Percentiles rank a stretch among this genome's conserved stretches.
Evolutionary conservation across 2,797 vertebrate species (phyloP).

Genomic region (Tamandua tetradactyla): DNA sequence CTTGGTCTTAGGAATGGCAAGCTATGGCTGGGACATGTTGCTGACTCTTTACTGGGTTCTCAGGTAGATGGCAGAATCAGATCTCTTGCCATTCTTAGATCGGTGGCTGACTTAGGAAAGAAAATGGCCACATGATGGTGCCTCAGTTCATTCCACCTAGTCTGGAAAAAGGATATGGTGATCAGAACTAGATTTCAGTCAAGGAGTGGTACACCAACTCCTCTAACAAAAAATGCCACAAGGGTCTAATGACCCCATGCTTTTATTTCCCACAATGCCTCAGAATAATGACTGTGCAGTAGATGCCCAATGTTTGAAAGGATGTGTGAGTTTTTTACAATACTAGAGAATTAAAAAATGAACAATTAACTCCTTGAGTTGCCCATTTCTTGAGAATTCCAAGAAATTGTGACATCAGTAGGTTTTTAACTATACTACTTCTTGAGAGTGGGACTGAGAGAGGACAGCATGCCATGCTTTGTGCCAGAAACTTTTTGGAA

Average conservation of each 20-base stretch:
- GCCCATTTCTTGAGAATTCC: not conserved
- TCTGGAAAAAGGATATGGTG: not conserved
- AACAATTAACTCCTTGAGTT: not conserved
- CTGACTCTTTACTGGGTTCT: not conserved
- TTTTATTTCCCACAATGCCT: not conserved
- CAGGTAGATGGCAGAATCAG: not conserved
- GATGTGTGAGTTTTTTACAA: not conserved
- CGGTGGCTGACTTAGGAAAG: not conserved
- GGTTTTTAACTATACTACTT: not conserved
- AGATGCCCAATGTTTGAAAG: not conserved
- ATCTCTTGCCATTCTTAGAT: not conserved
- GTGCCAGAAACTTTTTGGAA: not conserved
- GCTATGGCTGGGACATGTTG: not conserved
- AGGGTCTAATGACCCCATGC: not conserved
- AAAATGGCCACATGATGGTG: not conserved
- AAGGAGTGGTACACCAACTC: not conserved
- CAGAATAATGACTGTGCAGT: not conserved
- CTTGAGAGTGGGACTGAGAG: not conserved
- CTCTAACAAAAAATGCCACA: not conserved
- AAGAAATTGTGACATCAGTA: not conserved
- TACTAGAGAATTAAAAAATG: not conserved
- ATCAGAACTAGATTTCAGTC: not conserved
- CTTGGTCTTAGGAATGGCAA: fast-evolving
- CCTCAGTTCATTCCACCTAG: not conserved
- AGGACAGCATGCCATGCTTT: not conserved